A percentile compares a stretch with the other conserved stretches of the same genome.
These are phyloP conservation scores for Drosophila setosimentum DNA, from an alignment of 2,888 invertebrate species.

Conservation along the genomic window DNA sequence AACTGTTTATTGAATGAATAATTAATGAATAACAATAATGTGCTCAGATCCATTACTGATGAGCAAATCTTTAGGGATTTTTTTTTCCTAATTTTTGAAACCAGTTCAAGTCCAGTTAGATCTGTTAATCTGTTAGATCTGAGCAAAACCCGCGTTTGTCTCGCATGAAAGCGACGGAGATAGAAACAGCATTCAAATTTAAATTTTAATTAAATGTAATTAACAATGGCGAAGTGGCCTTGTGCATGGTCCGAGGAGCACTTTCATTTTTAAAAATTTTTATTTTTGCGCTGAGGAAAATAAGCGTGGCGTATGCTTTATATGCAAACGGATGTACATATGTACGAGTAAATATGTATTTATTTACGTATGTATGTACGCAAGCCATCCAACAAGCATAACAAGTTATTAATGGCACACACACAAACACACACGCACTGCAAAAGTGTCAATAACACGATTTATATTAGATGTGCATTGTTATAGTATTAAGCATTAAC, in stretches of 20 bases:
- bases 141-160: background rate
- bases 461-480: constrained; percentile 33
- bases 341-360: background rate
- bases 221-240: constrained; percentile 54
- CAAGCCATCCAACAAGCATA: constrained; percentile 52
- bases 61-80: background rate
- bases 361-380: background rate
- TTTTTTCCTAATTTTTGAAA: background rate
- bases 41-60: background rate
- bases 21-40: background rate
- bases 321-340: constrained; percentile 53
- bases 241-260: constrained; percentile 57
- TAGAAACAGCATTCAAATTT: constrained; percentile 22
- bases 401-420: constrained; percentile 51
- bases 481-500: constrained; percentile 19
- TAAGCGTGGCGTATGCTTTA: constrained; percentile 48
- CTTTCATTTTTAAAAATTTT: constrained; percentile 62
- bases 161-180: constrained; percentile 3
- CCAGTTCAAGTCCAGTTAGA: constrained; percentile 1
- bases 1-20: background rate
- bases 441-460: constrained; percentile 57
- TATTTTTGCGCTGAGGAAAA: constrained; percentile 35
- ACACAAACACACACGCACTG: constrained; percentile 36
- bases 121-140: background rate
- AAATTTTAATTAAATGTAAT: constrained; percentile 38